These are phyloP conservation scores for Chauna torquata DNA, from an alignment of 2,113 vertebrate species.

Conservation along the genomic window DNA sequence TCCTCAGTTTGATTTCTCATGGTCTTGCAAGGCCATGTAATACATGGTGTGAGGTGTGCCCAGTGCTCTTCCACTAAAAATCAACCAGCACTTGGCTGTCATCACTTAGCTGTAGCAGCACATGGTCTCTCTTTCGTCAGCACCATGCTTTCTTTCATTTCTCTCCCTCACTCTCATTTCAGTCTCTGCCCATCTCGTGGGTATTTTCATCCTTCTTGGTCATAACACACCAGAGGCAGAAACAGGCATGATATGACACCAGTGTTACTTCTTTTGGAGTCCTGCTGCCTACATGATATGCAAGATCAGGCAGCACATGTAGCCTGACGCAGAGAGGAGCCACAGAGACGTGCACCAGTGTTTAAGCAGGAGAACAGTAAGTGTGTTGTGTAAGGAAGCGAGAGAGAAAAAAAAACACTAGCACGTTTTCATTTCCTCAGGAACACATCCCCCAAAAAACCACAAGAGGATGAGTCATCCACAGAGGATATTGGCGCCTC, in stretches of 20 bases:
- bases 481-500: background rate
- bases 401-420: background rate
- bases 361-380: background rate
- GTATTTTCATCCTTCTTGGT: background rate
- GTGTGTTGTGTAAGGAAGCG: background rate
- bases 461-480: conserved; percentile 18
- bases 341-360: background rate
- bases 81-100: background rate
- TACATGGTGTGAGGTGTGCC: background rate
- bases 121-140: background rate
- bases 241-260: background rate
- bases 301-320: background rate
- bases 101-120: background rate
- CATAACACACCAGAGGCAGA: background rate
- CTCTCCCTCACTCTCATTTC: background rate
- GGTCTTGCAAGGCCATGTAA: background rate
- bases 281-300: fast-evolving
- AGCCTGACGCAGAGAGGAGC: background rate
- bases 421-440: conserved; percentile 36
- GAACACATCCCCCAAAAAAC: background rate
- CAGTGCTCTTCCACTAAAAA: background rate
- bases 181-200: background rate
- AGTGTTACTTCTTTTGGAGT: background rate
- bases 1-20: background rate
- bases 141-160: background rate